Base-by-base conservation (phyloP, 92 coral and sea anemone genomes). In the Micromussa lordhowensis region DNA sequence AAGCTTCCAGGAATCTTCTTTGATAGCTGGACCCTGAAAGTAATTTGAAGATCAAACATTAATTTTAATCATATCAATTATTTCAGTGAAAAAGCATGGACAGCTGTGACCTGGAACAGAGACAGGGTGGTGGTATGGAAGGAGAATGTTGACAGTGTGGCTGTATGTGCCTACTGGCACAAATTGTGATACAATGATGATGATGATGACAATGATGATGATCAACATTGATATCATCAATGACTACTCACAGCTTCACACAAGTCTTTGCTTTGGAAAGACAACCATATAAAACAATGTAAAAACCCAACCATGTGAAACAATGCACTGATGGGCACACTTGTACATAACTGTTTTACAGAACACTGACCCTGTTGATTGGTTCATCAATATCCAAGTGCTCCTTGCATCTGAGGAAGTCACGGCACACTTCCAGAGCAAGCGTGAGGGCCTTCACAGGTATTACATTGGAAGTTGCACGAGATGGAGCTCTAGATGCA, bases 381-480 rank as follows among this genome's bases (percentile, higher is more conserved):
- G 91, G 72, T 30, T 94, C 95, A 88, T 97, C 99, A 81, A 97
- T 93, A 82, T 97, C 99, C 82, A 91, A 57, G 81, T 97, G 96
- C 28, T 95, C 98, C 85, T 85, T 92, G 18, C 92, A 83, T 80
- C 87, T 51, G 11, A 97, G 83, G 48, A 77, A 97, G 19, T 97
- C 93, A 82, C 93, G 92, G 81, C 99, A 97, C 26, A 96, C 98
- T 79, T 93, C 96, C n/a, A 97, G 92, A 17, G 98, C 95, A 72
- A 93, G 89, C 32, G 96, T 92, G 29, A 97, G 86, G 31, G 94
- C 98, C 79, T 91, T 95, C n/a, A 95, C 95, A 6, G 98, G 95
- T 57, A 94, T 61, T 51, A 94, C 90, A 75, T 78, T 90, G 48
- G 88, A 79, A 34, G 79, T 66, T 8, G 80, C 75, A 13, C 73